These are phyloP conservation scores for Falco columbarius DNA, from an alignment of 2,797 vertebrate species.

Conservation along the genomic window DNA sequence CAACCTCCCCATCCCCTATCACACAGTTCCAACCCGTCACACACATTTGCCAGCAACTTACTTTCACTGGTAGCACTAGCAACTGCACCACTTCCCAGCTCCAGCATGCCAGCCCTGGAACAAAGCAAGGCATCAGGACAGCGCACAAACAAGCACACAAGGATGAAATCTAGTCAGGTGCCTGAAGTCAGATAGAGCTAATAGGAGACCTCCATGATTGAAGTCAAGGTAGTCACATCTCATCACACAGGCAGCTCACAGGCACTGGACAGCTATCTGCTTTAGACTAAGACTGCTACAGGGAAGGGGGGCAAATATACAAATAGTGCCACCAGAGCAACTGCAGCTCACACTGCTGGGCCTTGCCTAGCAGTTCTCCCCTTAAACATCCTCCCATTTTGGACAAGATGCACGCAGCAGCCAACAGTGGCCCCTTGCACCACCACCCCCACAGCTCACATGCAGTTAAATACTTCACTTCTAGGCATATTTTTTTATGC, in stretches of 20 bases:
- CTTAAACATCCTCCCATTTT: neutral
- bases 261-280: neutral
- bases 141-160: accelerated
- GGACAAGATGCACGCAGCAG: neutral
- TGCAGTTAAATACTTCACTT: neutral
- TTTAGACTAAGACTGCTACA: neutral
- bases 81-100: neutral
- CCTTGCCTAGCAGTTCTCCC: neutral
- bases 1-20: neutral
- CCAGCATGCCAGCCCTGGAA: neutral
- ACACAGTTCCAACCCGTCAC: neutral
- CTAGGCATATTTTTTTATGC: neutral
- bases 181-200: conserved; percentile 83
- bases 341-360: neutral
- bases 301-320: neutral
- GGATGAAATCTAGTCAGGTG: neutral
- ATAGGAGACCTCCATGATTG: conserved; percentile 75
- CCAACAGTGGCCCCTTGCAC: neutral
- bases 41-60: neutral
- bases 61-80: neutral
- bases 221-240: conserved; percentile 74
- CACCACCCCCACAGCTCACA: neutral
- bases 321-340: accelerated
- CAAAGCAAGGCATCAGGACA: neutral
- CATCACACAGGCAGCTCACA: conserved; percentile 75